Evolutionary conservation across 2,888 invertebrate species (phyloP).

Genomic region (Drosophila crucigera): DNA sequence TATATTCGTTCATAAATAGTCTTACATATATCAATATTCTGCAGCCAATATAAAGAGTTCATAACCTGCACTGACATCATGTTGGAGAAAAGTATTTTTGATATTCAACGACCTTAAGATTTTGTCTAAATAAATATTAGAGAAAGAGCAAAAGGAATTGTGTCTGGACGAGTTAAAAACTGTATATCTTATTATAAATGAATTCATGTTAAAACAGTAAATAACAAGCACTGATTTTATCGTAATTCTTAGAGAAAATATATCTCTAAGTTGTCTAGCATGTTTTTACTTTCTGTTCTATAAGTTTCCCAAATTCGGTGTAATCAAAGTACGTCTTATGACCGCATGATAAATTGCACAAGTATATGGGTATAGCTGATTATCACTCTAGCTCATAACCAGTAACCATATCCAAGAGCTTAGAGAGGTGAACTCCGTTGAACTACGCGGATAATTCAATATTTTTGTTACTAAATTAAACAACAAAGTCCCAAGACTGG

Average conservation of each 20-base stretch:
- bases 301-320: no score
- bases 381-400: not conserved
- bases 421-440: slow-evolving; percentile 4
- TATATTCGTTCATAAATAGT: not conserved
- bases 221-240: not conserved
- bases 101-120: not conserved
- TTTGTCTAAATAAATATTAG: not conserved
- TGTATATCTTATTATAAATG: not conserved
- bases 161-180: not conserved
- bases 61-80: not conserved
- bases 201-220: not conserved
- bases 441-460: slow-evolving; percentile 37
- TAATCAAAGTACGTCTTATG: not conserved
- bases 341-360: not conserved
- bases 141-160: not conserved
- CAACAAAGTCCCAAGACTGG: slow-evolving; percentile 18
- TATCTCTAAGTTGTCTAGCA: no score
- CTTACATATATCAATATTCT: not conserved
- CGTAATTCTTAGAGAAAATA: not conserved
- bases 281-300: not conserved
- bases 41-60: not conserved
- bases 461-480: slow-evolving; percentile 32
- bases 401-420: not conserved
- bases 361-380: no score
- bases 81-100: not conserved